These are phyloP conservation scores for Ligdia adustata DNA, from an alignment of 2,888 invertebrate genomes.

Conservation along the genomic window DNA sequence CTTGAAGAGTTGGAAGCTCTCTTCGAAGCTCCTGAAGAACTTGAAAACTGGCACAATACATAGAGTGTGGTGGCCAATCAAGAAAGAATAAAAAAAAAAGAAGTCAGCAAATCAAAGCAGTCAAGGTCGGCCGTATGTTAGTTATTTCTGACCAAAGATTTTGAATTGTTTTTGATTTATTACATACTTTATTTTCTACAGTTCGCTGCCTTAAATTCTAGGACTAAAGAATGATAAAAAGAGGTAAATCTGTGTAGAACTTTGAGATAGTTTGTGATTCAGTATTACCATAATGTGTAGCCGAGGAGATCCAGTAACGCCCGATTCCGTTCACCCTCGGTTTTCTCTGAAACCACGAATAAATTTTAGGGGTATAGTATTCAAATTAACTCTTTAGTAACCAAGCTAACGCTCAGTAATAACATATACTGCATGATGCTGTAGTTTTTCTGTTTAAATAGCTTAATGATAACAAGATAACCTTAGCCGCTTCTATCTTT, in stretches of 20 bases:
- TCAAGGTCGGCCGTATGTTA: no score
- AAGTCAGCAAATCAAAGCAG: no score
- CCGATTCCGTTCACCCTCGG: constrained; percentile 69
- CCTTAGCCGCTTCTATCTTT: background rate
- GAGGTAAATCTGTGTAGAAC: constrained; percentile 56
- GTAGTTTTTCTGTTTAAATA: constrained; percentile 7
- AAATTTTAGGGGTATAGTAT: constrained; percentile 65
- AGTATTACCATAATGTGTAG: constrained; percentile 52
- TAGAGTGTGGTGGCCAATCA: no score
- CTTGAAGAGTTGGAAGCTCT: no score
- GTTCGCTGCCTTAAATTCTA: no score
- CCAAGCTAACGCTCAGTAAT: background rate
- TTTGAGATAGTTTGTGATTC: constrained; percentile 23
- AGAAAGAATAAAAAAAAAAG: no score
- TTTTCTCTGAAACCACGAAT: constrained; percentile 55
- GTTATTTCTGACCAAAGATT: no score
- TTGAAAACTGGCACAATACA: no score
- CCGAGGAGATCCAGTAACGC: constrained; percentile 32
- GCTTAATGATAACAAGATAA: constrained; percentile 12
- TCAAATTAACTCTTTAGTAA: constrained; percentile 10
- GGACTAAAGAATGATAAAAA: constrained; percentile 51
- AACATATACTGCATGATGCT: background rate
- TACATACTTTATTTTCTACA: no score
- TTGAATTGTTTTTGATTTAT: no score
- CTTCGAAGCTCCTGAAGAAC: no score